Evolutionary conservation across 2,888 invertebrate species (phyloP).

Genomic region (Lypha dubia): DNA sequence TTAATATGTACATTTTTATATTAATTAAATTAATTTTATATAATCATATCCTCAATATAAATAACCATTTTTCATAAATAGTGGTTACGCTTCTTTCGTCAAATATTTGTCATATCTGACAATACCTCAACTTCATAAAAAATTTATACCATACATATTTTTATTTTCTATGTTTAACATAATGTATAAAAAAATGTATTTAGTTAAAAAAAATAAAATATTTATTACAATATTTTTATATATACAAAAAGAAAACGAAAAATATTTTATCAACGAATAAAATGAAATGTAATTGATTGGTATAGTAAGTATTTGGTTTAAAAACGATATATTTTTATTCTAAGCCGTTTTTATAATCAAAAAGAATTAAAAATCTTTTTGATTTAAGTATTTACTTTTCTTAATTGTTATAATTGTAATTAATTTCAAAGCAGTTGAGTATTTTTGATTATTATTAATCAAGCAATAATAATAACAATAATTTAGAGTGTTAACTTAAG

Average conservation of each 20-base stretch:
- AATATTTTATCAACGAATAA: constrained; percentile 64
- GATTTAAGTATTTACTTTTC: constrained; percentile 57
- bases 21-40: too few species aligned
- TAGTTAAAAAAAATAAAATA: constrained; percentile 58
- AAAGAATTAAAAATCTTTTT: constrained; percentile 64
- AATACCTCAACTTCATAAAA: background rate
- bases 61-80: too few species aligned
- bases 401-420: constrained; percentile 58
- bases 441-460: constrained; percentile 48
- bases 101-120: background rate
- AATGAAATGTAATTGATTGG: constrained; percentile 44
- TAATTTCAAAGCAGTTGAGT: constrained; percentile 57
- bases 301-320: constrained; percentile 53
- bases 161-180: background rate
- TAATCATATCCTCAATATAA: too few species aligned
- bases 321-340: constrained; percentile 50
- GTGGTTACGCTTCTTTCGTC: background rate
- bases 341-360: constrained; percentile 62
- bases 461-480: constrained; percentile 52
- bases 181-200: constrained; percentile 63
- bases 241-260: constrained; percentile 24
- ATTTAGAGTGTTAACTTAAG: constrained; percentile 62
- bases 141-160: background rate
- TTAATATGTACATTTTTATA: too few species aligned
- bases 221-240: constrained; percentile 35